These are phyloP conservation scores for Diaprepes abbreviatus DNA, from an alignment of 2,888 invertebrate species.

Conservation along the genomic window DNA sequence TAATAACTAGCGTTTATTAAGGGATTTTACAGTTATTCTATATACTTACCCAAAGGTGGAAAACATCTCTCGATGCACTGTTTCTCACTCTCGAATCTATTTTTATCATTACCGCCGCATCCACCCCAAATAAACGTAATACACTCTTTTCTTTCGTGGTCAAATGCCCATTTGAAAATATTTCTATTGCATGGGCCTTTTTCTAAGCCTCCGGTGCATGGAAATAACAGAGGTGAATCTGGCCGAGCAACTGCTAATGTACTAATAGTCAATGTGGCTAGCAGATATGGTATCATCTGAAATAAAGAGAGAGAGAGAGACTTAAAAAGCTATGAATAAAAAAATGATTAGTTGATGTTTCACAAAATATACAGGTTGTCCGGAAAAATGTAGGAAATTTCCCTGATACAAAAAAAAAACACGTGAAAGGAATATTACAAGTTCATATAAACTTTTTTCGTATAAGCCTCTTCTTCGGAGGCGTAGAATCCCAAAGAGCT, in stretches of 20 bases:
- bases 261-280: background rate
- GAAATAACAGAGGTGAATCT: conserved; percentile 53
- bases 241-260: background rate
- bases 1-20: too few relatives aligned
- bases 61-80: conserved; percentile 77
- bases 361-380: too few relatives aligned
- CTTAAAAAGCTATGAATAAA: too few relatives aligned
- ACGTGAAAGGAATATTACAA: too few relatives aligned
- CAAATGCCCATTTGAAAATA: conserved; percentile 78
- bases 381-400: too few relatives aligned
- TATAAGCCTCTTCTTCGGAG: too few relatives aligned
- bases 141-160: conserved; percentile 72
- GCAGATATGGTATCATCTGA: conserved; percentile 14
- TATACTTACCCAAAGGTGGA: conserved; percentile 37
- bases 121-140: conserved; percentile 78
- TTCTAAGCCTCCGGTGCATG: conserved; percentile 67
- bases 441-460: too few relatives aligned
- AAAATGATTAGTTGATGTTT: too few relatives aligned
- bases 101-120: conserved; percentile 77
- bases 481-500: too few relatives aligned
- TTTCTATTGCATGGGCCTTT: conserved; percentile 71
- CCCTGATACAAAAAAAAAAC: too few relatives aligned
- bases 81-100: conserved; percentile 77
- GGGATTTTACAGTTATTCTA: too few relatives aligned
- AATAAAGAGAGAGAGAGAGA: background rate